Conservation (phyloP, 1,140 invertebrate species). For the Dufourea novaeangliae region DNA sequence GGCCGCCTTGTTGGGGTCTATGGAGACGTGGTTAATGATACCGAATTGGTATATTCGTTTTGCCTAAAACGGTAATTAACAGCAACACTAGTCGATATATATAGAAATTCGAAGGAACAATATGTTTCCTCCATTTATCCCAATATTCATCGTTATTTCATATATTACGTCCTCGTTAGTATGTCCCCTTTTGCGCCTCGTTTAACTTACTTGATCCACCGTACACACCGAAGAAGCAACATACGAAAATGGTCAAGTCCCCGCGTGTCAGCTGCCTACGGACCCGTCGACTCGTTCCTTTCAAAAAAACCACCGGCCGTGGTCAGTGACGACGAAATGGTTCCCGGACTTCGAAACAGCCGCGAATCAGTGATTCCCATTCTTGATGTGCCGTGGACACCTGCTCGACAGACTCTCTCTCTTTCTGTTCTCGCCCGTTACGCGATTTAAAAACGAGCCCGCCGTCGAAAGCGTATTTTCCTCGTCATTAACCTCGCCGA, state of each 20-base stretch:
- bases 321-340: constrained; percentile 63
- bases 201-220: background rate
- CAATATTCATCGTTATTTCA: background rate
- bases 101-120: no score
- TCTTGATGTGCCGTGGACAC: background rate
- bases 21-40: background rate
- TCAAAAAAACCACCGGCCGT: constrained; percentile 39
- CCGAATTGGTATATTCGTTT: background rate
- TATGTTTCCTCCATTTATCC: no score
- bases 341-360: constrained; percentile 21
- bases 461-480: background rate
- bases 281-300: background rate
- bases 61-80: no score
- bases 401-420: background rate
- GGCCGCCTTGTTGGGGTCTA: background rate
- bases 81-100: no score
- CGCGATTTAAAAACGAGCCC: background rate
- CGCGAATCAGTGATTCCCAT: constrained; percentile 7
- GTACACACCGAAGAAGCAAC: no score
- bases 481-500: background rate
- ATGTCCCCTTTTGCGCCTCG: background rate
- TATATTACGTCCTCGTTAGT: background rate
- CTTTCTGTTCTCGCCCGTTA: background rate
- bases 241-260: background rate
- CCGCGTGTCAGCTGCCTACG: constrained; percentile 1